phyloP scores from a whole-genome alignment of 2,797 vertebrate genomes.

The Melanotaenia boesemani region DNA sequence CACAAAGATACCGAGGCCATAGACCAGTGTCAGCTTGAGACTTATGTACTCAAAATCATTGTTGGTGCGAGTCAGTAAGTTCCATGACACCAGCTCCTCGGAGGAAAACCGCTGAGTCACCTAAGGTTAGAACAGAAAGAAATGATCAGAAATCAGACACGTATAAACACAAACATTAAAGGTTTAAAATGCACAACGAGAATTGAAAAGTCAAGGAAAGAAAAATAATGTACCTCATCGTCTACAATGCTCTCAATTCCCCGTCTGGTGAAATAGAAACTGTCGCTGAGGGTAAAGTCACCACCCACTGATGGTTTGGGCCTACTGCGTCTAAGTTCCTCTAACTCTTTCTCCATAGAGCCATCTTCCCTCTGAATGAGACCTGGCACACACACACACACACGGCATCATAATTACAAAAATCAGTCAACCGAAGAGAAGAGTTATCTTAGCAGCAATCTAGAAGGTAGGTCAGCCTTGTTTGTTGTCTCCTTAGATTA shows the following conservation, averaged over 20 bases:
- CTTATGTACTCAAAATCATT: conserved; percentile 95
- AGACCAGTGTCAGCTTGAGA: conserved; percentile 88
- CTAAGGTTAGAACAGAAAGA: conserved; percentile 38
- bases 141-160: background rate
- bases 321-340: conserved; percentile 82
- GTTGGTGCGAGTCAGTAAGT: conserved; percentile 95
- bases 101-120: conserved; percentile 96
- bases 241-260: conserved; percentile 96
- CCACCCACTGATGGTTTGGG: conserved; percentile 80
- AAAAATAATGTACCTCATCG: conserved; percentile 82
- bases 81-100: conserved; percentile 96
- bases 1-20: conserved; percentile 89
- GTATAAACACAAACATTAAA: no score
- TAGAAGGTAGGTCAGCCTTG: conserved; percentile 13
- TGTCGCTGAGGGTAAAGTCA: conserved; percentile 92
- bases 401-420: background rate
- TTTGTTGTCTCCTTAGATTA: conserved; percentile 10
- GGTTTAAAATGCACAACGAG: background rate
- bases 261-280: conserved; percentile 93
- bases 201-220: background rate
- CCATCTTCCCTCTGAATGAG: conserved; percentile 92
- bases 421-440: conserved; percentile 23
- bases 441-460: conserved; percentile 18
- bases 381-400: conserved; percentile 75
- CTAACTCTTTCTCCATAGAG: conserved; percentile 92